A percentile compares a stretch with the other conserved stretches of the same genome.
Conservation (phyloP, 2,888 invertebrate species). For the Galerucella pusilla region DNA sequence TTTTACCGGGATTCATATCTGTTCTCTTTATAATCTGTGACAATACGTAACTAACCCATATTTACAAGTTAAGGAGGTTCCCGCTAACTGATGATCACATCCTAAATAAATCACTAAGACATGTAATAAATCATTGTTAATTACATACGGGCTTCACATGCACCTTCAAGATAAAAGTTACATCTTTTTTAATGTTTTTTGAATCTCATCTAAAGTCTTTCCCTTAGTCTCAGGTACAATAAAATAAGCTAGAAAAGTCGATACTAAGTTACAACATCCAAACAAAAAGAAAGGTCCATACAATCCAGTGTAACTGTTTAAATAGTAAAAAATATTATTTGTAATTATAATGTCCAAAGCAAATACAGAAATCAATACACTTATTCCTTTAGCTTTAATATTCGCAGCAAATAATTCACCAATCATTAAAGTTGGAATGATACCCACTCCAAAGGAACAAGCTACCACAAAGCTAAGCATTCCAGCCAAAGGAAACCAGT, state of each 20-base stretch:
- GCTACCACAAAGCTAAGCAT: constrained; percentile 53
- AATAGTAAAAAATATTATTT: constrained; percentile 56
- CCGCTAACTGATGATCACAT: too few relatives aligned
- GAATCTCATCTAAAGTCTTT: constrained; percentile 41
- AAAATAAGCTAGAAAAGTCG: constrained; percentile 20
- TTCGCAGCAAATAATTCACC: constrained; percentile 57
- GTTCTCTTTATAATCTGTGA: too few relatives aligned
- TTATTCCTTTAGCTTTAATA: constrained; percentile 54
- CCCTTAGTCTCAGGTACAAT: constrained; percentile 39
- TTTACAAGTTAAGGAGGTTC: too few relatives aligned
- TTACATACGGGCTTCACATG: too few relatives aligned
- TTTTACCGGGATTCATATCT: too few relatives aligned
- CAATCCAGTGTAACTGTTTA: constrained; percentile 47
- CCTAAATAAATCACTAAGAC: too few relatives aligned
- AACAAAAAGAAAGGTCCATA: constrained; percentile 29
- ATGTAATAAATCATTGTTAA: too few relatives aligned
- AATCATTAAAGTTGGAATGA: constrained; percentile 55
- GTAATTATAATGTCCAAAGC: constrained; percentile 47
- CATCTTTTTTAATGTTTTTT: neutral
- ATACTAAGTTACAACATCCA: constrained; percentile 11
- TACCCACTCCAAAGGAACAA: constrained; percentile 53
- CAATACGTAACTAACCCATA: too few relatives aligned
- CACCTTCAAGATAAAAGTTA: too few relatives aligned
- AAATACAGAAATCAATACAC: constrained; percentile 21
- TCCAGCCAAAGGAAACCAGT: constrained; percentile 57